Percentiles rank a stretch among this genome's conserved stretches.
phyloP scores from a whole-genome alignment of 2,113 vertebrate genomes.

The Hippoglossus stenolepis region DNA sequence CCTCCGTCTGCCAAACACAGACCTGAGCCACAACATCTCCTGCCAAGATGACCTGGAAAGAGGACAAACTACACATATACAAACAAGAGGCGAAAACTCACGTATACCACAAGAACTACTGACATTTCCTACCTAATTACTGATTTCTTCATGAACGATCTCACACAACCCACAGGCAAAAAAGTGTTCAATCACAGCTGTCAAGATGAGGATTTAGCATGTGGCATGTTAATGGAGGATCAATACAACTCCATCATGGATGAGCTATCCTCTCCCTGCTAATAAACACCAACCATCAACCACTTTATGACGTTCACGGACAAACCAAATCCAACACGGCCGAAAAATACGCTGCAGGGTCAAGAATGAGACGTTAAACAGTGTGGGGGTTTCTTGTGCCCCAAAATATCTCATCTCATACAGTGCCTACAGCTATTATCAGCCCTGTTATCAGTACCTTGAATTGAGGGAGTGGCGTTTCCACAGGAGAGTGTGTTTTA shows the following conservation, averaged over 20 bases:
- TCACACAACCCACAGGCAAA: conserved; percentile 33
- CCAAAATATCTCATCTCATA: conserved; percentile 5
- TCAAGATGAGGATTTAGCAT: conserved; percentile 60
- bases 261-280: conserved; percentile 31
- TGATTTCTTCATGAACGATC: conserved; percentile 8
- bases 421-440: not conserved
- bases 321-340: conserved; percentile 9
- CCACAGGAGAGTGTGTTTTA: not conserved
- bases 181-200: conserved; percentile 55
- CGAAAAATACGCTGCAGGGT: not conserved
- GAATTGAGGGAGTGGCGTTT: no score
- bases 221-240: conserved; percentile 43
- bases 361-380: not conserved
- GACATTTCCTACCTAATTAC: conserved; percentile 4
- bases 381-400: not conserved
- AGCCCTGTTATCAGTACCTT: not conserved
- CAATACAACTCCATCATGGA: conserved; percentile 56
- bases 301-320: conserved; percentile 29
- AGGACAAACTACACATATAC: no score
- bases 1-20: no score
- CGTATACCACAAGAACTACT: not conserved
- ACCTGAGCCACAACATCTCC: no score
- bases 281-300: conserved; percentile 39
- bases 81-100: no score
- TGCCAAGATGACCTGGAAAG: no score